Evolutionary conservation across 2,888 invertebrate species (phyloP).

Genomic region (Coleophora flavipennella): DNA sequence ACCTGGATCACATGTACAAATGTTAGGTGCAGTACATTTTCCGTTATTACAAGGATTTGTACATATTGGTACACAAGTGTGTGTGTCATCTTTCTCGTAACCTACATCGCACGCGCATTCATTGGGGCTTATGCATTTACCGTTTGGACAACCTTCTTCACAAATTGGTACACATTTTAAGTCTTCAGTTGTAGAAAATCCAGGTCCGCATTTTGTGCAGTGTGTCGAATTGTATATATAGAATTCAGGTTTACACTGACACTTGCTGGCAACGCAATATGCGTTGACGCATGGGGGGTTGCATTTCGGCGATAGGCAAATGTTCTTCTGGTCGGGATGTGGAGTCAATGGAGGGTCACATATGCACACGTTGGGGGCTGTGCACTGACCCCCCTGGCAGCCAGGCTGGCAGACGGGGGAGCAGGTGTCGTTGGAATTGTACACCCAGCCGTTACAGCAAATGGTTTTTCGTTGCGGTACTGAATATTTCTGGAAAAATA

Average conservation of each 20-base stretch:
- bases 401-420: slow-evolving; percentile 61
- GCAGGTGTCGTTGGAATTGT: slow-evolving; percentile 46
- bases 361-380: slow-evolving; percentile 43
- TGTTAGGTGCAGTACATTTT: slow-evolving; percentile 13
- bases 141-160: slow-evolving; percentile 2
- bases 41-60: no score
- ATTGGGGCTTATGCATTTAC: slow-evolving; percentile 13
- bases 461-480: slow-evolving; percentile 33
- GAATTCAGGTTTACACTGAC: slow-evolving; percentile 35
- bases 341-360: slow-evolving; percentile 41
- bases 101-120: not conserved
- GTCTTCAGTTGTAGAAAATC: slow-evolving; percentile 23
- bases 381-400: slow-evolving; percentile 56
- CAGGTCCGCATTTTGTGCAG: slow-evolving; percentile 33
- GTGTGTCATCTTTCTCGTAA: not conserved
- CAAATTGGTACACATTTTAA: slow-evolving; percentile 23
- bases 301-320: slow-evolving; percentile 40
- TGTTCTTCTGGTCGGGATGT: slow-evolving; percentile 35
- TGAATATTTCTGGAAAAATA: slow-evolving; percentile 33
- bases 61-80: no score
- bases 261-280: slow-evolving; percentile 41
- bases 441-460: slow-evolving; percentile 58
- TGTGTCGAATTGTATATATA: slow-evolving; percentile 36
- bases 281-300: slow-evolving; percentile 42
- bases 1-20: not conserved